Percentiles rank a stretch among this genome's conserved stretches.
Evolutionary conservation across 2,113 vertebrate genomes (phyloP).

Genomic region (Zosterops borbonicus): DNA sequence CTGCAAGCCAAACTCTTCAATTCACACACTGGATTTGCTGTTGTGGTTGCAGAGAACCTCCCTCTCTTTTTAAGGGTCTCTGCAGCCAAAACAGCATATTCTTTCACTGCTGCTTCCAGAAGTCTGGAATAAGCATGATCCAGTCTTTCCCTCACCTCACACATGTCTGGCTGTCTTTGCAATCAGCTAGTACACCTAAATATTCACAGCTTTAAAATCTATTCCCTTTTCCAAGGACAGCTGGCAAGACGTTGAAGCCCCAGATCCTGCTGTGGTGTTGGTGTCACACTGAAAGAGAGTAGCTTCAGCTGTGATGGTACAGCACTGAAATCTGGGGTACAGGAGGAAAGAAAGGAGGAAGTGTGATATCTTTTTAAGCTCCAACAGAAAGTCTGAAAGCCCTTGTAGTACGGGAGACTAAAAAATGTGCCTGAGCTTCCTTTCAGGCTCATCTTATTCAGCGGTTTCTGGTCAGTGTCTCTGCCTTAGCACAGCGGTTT

Average conservation of each 20-base stretch:
- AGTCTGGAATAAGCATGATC: not conserved
- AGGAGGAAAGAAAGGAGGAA: not conserved
- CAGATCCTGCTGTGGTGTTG: not conserved
- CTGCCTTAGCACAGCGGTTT: not conserved
- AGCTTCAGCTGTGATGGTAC: not conserved
- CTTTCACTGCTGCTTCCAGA: conserved; percentile 9
- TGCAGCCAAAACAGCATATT: conserved; percentile 5
- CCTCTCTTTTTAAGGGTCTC: not conserved
- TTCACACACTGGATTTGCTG: not conserved
- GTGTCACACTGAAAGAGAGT: not conserved
- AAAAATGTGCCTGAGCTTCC: not conserved
- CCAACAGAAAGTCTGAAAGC: not conserved
- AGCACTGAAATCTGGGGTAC: not conserved
- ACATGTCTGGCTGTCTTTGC: not conserved
- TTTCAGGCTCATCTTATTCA: not conserved
- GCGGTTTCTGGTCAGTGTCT: not conserved
- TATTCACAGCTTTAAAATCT: conserved; percentile 19
- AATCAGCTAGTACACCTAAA: not conserved
- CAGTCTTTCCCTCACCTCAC: conserved; percentile 28
- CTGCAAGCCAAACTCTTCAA: not conserved
- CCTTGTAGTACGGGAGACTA: not conserved
- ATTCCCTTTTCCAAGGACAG: conserved; percentile 14
- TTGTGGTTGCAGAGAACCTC: conserved; percentile 10
- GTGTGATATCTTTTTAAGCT: not conserved
- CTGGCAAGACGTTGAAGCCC: not conserved